Percentiles rank a stretch among this genome's conserved stretches.
These are phyloP conservation scores for Drosophila rufa DNA, from an alignment of 1,140 invertebrate genomes.

Conservation along the genomic window DNA sequence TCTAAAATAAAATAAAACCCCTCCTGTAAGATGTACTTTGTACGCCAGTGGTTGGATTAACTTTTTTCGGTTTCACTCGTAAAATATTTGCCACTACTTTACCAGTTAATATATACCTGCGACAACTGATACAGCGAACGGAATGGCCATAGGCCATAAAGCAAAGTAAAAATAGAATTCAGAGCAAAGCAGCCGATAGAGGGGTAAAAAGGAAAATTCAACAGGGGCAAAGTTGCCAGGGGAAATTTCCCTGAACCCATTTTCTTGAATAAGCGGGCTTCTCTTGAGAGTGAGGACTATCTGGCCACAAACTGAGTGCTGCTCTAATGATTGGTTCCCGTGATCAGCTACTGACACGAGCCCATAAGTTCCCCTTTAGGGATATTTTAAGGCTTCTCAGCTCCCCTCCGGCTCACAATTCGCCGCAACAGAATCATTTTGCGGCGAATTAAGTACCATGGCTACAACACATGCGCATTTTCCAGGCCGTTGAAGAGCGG, in stretches of 20 bases:
- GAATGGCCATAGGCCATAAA: background rate
- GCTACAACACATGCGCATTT: slow-evolving; percentile 74
- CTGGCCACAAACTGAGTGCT: background rate
- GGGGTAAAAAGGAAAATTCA: slow-evolving; percentile 10
- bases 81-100: slow-evolving; percentile 31
- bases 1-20: background rate
- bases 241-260: slow-evolving; percentile 16
- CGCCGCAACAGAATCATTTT: slow-evolving; percentile 41
- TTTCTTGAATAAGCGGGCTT: background rate
- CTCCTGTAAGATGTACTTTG: background rate
- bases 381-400: slow-evolving; percentile 1
- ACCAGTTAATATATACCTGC: slow-evolving; percentile 22
- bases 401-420: slow-evolving; percentile 44
- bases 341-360: background rate
- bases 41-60: slow-evolving; percentile 9
- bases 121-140: slow-evolving; percentile 8
- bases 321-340: background rate
- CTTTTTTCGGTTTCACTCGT: slow-evolving; percentile 21
- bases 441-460: slow-evolving; percentile 62
- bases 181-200: slow-evolving; percentile 1
- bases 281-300: background rate
- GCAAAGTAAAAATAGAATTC: slow-evolving; percentile 2
- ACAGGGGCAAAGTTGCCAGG: slow-evolving; percentile 25
- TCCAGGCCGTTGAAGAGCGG: slow-evolving; percentile 58
- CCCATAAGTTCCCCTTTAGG: background rate